A percentile compares a stretch with the other conserved stretches of the same genome.
Evolutionary conservation across 2,113 vertebrate species (phyloP).

Genomic region (Platysteira castanea): DNA sequence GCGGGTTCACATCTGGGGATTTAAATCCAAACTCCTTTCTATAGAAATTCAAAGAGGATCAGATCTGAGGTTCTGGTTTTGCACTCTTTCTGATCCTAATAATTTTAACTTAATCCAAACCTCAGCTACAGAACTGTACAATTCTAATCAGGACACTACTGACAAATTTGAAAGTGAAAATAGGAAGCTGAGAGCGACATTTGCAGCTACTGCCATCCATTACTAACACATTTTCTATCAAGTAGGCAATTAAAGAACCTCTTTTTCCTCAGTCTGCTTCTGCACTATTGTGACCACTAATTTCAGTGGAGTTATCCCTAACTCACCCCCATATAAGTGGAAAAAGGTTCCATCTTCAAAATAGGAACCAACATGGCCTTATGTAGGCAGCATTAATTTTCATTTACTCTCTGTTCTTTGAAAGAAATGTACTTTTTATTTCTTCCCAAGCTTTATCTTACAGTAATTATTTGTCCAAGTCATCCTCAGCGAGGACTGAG

Average conservation of each 20-base stretch:
- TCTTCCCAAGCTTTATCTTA: neutral
- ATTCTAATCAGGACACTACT: neutral
- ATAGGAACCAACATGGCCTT: neutral
- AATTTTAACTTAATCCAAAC: constrained; percentile 18
- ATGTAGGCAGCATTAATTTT: neutral
- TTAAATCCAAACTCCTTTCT: constrained; percentile 27
- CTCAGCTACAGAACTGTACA: neutral
- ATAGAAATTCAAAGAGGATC: constrained; percentile 25
- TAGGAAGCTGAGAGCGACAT: neutral
- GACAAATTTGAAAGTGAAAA: constrained; percentile 11
- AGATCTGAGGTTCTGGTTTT: neutral
- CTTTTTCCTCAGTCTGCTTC: neutral
- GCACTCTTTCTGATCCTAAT: constrained; percentile 15
- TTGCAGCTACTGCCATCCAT: neutral
- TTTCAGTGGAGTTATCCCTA: neutral
- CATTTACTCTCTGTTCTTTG: neutral
- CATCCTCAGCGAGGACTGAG: neutral
- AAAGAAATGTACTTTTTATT: neutral
- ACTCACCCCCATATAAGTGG: neutral
- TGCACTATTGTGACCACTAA: neutral
- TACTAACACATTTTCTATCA: neutral
- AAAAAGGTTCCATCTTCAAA: neutral
- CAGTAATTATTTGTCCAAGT: neutral
- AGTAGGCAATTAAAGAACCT: neutral
- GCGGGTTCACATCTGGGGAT: neutral